A percentile compares a stretch with the other conserved stretches of the same genome.
Conservation (phyloP, 2,888 invertebrate species). For the Stenolophus ochropezus region DNA sequence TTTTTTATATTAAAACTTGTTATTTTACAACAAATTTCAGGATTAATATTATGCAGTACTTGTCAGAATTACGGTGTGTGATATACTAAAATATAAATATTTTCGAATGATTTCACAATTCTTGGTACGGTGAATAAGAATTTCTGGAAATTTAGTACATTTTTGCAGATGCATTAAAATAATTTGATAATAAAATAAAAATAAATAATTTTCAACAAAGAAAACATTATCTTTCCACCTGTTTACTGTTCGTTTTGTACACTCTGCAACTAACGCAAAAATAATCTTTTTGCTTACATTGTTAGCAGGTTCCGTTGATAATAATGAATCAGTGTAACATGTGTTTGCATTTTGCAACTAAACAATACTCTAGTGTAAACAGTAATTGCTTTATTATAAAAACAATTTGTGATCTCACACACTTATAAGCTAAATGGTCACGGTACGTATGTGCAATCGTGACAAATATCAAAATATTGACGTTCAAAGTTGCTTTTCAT, state of each 20-base stretch:
- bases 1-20: too few relatives aligned
- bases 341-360: conserved; percentile 44
- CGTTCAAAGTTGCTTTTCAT: neutral
- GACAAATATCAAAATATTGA: conserved; percentile 7
- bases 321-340: conserved; percentile 44
- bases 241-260: conserved; percentile 14
- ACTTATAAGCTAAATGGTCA: conserved; percentile 22
- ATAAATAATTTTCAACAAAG: neutral
- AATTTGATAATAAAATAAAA: neutral
- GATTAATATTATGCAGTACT: neutral
- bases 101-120: neutral
- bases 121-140: neutral
- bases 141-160: neutral
- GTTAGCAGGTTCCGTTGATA: conserved; percentile 40
- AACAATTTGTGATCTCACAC: conserved; percentile 26
- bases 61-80: neutral
- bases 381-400: conserved; percentile 33
- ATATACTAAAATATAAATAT: neutral
- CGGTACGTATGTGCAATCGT: conserved; percentile 9
- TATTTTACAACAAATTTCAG: neutral
- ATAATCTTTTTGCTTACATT: conserved; percentile 44
- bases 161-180: neutral
- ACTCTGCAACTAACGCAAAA: conserved; percentile 18
- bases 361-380: conserved; percentile 33
- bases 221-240: neutral